phyloP scores from a whole-genome alignment of 1,140 invertebrate genomes.

The Pygmarrhopalites habei region DNA sequence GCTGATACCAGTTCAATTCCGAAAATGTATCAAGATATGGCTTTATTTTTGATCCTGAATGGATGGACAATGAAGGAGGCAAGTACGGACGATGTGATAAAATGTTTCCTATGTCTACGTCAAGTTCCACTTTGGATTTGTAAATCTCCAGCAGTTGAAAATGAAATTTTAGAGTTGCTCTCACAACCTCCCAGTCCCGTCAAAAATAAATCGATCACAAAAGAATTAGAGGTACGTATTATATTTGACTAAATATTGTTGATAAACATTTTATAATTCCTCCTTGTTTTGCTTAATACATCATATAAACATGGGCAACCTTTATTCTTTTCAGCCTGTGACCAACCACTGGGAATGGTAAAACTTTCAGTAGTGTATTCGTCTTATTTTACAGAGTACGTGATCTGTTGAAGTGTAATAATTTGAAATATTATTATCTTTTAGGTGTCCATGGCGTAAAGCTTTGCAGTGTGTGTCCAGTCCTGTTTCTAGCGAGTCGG shows the following conservation, averaged over 20 bases:
- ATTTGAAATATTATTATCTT: too few relatives aligned
- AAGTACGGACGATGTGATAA: background rate
- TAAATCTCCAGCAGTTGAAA: background rate
- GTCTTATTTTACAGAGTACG: too few relatives aligned
- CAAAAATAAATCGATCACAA: background rate
- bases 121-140: background rate
- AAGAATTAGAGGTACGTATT: too few relatives aligned
- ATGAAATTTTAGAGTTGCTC: background rate
- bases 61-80: background rate
- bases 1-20: background rate
- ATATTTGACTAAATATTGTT: too few relatives aligned
- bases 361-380: too few relatives aligned
- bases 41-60: constrained; percentile 1
- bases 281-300: background rate
- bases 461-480: too few relatives aligned
- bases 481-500: too few relatives aligned
- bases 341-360: background rate
- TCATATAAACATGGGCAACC: background rate
- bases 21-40: background rate
- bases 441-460: constrained; percentile 1
- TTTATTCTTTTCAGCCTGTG: background rate
- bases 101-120: background rate
- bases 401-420: too few relatives aligned
- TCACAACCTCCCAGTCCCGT: background rate
- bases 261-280: too few relatives aligned